Evolutionary conservation across 2,797 vertebrate genomes (phyloP).

Genomic region (Tragelaphus eurycerus): DNA sequence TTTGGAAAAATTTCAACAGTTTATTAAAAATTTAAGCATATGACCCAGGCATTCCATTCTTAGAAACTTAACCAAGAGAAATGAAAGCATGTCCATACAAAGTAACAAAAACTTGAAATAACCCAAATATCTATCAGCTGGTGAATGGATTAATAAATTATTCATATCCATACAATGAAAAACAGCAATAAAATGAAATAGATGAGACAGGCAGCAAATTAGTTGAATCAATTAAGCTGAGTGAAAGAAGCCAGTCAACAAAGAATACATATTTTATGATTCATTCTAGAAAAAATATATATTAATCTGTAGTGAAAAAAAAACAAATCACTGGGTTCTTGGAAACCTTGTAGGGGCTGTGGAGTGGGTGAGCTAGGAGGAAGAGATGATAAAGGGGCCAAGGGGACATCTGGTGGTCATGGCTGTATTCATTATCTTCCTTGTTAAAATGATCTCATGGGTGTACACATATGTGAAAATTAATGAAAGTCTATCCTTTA

Average conservation of each 20-base stretch:
- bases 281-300: background rate
- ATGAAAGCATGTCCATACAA: background rate
- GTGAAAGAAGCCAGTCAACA: background rate
- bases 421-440: background rate
- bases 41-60: background rate
- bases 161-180: background rate
- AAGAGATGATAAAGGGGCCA: background rate
- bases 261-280: background rate
- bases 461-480: background rate
- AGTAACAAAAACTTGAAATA: background rate
- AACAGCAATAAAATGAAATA: background rate
- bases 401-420: background rate
- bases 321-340: background rate
- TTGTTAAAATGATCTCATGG: background rate
- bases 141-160: background rate
- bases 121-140: background rate
- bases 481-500: background rate
- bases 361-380: background rate
- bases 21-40: background rate
- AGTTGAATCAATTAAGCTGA: background rate
- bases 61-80: background rate
- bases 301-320: background rate
- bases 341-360: background rate
- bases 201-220: background rate
- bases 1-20: background rate